A percentile compares a stretch with the other conserved stretches of the same genome.
Evolutionary conservation across 2,113 vertebrate genomes (phyloP).

Genomic region (Apeltes quadracus): DNA sequence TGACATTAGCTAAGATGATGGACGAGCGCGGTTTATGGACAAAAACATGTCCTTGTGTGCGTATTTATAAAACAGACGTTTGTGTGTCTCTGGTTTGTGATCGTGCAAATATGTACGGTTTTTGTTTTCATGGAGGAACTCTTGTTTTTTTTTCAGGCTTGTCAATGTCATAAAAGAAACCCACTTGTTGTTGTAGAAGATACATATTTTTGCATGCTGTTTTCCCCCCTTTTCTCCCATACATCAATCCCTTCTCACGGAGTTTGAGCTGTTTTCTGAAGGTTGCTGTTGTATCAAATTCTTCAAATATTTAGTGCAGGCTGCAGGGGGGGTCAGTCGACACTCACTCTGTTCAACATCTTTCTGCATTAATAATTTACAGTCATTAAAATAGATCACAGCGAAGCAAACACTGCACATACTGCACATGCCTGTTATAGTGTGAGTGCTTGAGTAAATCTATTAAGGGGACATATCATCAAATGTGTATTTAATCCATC

Average conservation of each 20-base stretch:
- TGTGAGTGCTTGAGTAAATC: not conserved
- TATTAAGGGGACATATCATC: not conserved
- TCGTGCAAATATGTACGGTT: slow-evolving; percentile 43
- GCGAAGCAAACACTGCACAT: not conserved
- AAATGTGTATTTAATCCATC: slow-evolving; percentile 28
- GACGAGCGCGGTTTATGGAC: slow-evolving; percentile 67
- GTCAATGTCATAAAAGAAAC: not conserved
- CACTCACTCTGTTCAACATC: not conserved
- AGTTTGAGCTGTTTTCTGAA: not conserved
- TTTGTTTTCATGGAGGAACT: slow-evolving; percentile 25
- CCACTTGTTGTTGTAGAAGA: not conserved
- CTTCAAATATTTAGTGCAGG: not conserved
- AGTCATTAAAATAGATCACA: not conserved
- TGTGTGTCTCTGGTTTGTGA: slow-evolving; percentile 36
- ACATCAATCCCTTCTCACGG: not conserved
- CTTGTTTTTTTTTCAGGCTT: slow-evolving; percentile 1
- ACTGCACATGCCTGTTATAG: not conserved
- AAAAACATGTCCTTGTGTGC: slow-evolving; percentile 51
- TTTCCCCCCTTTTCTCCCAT: not conserved
- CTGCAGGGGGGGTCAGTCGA: not conserved
- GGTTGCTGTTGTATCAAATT: not conserved
- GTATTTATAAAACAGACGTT: slow-evolving; percentile 26
- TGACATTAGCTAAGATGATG: slow-evolving; percentile 78
- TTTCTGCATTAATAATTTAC: not conserved
- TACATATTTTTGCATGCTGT: not conserved